These are phyloP conservation scores for Triplophysa rosa DNA, from an alignment of 2,113 vertebrate species.

Conservation along the genomic window DNA sequence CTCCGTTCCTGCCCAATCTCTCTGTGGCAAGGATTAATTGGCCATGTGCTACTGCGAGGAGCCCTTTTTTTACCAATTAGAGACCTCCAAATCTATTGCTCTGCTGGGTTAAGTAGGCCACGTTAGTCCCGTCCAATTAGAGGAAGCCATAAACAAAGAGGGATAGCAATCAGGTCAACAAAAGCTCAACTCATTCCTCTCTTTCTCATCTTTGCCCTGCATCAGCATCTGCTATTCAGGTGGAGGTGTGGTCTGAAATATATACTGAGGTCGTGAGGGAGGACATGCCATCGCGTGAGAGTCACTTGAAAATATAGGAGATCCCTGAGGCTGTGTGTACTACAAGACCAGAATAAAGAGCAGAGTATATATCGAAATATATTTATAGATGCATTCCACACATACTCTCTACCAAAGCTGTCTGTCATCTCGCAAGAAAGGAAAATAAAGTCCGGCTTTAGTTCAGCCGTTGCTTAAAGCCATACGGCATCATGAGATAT, in stretches of 20 bases:
- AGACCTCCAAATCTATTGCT: constrained; percentile 47
- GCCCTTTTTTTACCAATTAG: constrained; percentile 54
- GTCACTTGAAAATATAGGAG: background rate
- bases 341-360: background rate
- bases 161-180: constrained; percentile 47
- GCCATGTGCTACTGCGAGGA: constrained; percentile 46
- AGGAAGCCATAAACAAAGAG: constrained; percentile 36
- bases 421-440: background rate
- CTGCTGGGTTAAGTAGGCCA: constrained; percentile 59
- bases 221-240: constrained; percentile 32
- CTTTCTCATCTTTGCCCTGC: constrained; percentile 14
- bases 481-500: background rate
- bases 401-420: background rate
- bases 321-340: background rate
- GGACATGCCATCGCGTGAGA: constrained; percentile 6
- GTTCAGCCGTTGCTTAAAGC: background rate
- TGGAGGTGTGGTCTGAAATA: background rate
- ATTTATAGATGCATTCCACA: background rate
- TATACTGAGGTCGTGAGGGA: constrained; percentile 13
- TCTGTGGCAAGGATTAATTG: constrained; percentile 54
- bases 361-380: background rate
- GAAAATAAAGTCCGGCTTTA: background rate
- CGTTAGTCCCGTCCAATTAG: constrained; percentile 56
- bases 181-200: constrained; percentile 12
- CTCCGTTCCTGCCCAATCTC: background rate